Evolutionary conservation across 2,113 vertebrate species (phyloP).

Genomic region (Shinisaurus crocodilurus): DNA sequence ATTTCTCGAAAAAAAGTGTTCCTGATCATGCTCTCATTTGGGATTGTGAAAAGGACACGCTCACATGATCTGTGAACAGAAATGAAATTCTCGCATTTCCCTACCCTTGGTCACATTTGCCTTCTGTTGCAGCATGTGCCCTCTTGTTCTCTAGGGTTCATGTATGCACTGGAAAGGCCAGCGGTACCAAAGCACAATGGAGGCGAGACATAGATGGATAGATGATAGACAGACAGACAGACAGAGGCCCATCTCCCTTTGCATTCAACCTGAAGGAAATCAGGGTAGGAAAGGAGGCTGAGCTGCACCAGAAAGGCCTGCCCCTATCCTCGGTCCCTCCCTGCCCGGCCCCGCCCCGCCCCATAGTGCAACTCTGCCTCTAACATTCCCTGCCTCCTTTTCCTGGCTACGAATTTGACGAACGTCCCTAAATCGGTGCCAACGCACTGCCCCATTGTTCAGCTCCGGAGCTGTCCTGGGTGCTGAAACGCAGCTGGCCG

Average conservation of each 20-base stretch:
- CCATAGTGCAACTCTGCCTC: no score
- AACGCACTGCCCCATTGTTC: slow-evolving; percentile 45
- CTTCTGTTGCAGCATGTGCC: not conserved
- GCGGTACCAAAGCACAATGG: not conserved
- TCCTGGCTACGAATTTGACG: not conserved
- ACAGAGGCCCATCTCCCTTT: not conserved
- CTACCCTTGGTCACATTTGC: no score
- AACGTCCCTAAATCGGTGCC: slow-evolving; percentile 4
- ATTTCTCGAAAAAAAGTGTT: no score
- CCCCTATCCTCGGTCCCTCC: no score
- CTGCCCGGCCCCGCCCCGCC: no score
- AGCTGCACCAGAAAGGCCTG: no score
- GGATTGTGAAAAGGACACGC: no score
- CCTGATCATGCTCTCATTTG: no score
- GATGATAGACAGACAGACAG: not conserved
- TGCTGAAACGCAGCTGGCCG: slow-evolving; percentile 57
- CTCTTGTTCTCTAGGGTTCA: not conserved
- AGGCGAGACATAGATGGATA: not conserved
- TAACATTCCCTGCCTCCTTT: not conserved
- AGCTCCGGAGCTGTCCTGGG: slow-evolving; percentile 70
- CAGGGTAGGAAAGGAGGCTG: not conserved
- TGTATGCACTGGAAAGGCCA: no score
- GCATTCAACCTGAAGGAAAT: not conserved
- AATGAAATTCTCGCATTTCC: no score
- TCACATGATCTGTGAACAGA: no score